Percentiles rank a stretch among this genome's conserved stretches.
phyloP scores from a whole-genome alignment of 2,797 vertebrate species.

The Lates japonicus region DNA sequence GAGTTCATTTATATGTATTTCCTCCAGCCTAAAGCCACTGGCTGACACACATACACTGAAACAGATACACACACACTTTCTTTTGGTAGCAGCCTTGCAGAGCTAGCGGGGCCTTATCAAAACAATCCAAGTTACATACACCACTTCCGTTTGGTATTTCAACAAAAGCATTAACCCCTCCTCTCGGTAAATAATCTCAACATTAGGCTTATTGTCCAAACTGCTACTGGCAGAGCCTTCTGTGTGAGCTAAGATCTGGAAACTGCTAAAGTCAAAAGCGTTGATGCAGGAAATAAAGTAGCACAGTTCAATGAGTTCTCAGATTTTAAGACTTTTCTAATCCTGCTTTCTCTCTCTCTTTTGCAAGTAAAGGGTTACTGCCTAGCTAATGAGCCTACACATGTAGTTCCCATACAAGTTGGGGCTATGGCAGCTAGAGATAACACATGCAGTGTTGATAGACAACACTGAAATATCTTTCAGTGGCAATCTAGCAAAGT shows the following conservation, averaged over 20 bases:
- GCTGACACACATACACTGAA: conserved; percentile 27
- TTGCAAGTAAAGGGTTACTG: neutral
- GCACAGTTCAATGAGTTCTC: neutral
- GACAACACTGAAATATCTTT: neutral
- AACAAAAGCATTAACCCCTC: conserved; percentile 78
- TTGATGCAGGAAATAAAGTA: neutral
- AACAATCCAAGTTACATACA: conserved; percentile 87
- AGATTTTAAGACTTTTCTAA: neutral
- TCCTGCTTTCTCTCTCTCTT: neutral
- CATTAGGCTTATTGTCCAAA: conserved; percentile 59
- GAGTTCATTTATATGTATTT: conserved; percentile 77
- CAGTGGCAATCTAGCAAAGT: neutral
- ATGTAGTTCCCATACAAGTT: neutral
- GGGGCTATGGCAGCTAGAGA: neutral
- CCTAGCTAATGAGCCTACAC: neutral
- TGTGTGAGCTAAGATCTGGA: neutral
- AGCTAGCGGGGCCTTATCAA: conserved; percentile 82
- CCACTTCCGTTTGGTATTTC: conserved; percentile 81
- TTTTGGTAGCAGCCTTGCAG: too few relatives aligned
- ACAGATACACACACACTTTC: conserved; percentile 29
- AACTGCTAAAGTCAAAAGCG: conserved; percentile 31
- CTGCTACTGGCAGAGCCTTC: conserved; percentile 16
- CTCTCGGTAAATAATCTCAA: conserved; percentile 68
- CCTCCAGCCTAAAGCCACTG: conserved; percentile 62
- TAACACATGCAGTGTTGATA: neutral